Evolutionary conservation across 2,797 vertebrate genomes (phyloP).

Genomic region (Lacerta viridis): DNA sequence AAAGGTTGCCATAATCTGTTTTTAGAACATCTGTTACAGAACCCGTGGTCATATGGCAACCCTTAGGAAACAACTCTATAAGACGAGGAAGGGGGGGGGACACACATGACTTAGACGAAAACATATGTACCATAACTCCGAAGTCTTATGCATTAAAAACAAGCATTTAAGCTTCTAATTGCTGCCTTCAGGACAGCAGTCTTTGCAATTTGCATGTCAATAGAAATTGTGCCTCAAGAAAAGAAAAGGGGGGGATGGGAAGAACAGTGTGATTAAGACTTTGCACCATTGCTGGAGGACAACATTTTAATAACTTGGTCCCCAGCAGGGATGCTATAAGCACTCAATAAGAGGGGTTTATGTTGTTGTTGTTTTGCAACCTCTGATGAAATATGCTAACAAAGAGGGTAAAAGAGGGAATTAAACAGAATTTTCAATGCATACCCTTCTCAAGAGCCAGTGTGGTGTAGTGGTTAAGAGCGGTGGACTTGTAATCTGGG

Average conservation of each 20-base stretch:
- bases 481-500: too few relatives aligned
- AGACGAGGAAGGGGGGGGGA: slow-evolving; percentile 51
- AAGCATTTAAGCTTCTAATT: slow-evolving; percentile 71
- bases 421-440: not conserved
- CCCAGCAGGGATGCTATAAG: not conserved
- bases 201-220: slow-evolving; percentile 54
- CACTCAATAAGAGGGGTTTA: not conserved
- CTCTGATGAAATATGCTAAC: slow-evolving; percentile 12
- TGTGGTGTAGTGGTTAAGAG: too few relatives aligned
- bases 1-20: slow-evolving; percentile 62
- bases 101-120: not conserved
- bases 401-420: not conserved
- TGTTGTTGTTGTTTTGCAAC: not conserved
- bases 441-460: not conserved
- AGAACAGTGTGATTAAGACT: slow-evolving; percentile 48
- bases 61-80: slow-evolving; percentile 65
- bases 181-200: slow-evolving; percentile 56
- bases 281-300: slow-evolving; percentile 6
- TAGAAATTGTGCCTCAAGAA: slow-evolving; percentile 59
- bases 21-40: slow-evolving; percentile 67
- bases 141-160: slow-evolving; percentile 64
- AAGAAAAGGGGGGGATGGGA: not conserved
- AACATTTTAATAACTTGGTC: slow-evolving; percentile 37
- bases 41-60: slow-evolving; percentile 65
- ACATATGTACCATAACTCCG: slow-evolving; percentile 50